These are phyloP conservation scores for Aplochiton taeniatus DNA, from an alignment of 2,797 vertebrate genomes.

Conservation along the genomic window DNA sequence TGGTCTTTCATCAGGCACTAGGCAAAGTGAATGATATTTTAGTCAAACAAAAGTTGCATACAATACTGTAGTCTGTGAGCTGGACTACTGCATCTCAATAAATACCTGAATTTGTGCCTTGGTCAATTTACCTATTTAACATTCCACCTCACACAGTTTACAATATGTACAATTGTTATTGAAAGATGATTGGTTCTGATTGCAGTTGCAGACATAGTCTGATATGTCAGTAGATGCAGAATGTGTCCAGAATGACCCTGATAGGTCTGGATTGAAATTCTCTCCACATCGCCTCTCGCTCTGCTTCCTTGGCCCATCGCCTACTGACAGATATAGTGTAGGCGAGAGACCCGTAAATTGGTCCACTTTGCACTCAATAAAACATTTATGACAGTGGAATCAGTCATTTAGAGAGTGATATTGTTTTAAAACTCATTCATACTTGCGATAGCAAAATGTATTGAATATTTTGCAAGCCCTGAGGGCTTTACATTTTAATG, in stretches of 20 bases:
- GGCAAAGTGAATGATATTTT: slow-evolving; percentile 37
- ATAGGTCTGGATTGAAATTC: slow-evolving; percentile 48
- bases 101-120: not conserved
- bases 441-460: slow-evolving; percentile 45
- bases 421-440: slow-evolving; percentile 55
- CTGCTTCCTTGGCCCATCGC: slow-evolving; percentile 34
- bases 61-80: slow-evolving; percentile 15
- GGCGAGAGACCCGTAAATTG: slow-evolving; percentile 50
- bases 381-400: slow-evolving; percentile 60
- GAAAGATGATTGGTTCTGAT: not conserved
- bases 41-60: slow-evolving; percentile 44
- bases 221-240: slow-evolving; percentile 22
- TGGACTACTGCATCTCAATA: slow-evolving; percentile 20
- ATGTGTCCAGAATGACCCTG: slow-evolving; percentile 35
- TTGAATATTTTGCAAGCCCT: slow-evolving; percentile 23
- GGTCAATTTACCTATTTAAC: too few species aligned
- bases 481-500: slow-evolving; percentile 23
- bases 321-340: slow-evolving; percentile 39
- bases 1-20: slow-evolving; percentile 36
- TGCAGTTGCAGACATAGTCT: slow-evolving; percentile 1
- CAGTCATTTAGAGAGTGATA: slow-evolving; percentile 50
- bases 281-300: slow-evolving; percentile 33
- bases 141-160: not conserved
- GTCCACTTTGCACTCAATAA: slow-evolving; percentile 54
- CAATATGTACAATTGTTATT: slow-evolving; percentile 1